These are phyloP conservation scores for Melanotaenia nigrans DNA, from an alignment of 2,797 vertebrate genomes.

Conservation along the genomic window DNA sequence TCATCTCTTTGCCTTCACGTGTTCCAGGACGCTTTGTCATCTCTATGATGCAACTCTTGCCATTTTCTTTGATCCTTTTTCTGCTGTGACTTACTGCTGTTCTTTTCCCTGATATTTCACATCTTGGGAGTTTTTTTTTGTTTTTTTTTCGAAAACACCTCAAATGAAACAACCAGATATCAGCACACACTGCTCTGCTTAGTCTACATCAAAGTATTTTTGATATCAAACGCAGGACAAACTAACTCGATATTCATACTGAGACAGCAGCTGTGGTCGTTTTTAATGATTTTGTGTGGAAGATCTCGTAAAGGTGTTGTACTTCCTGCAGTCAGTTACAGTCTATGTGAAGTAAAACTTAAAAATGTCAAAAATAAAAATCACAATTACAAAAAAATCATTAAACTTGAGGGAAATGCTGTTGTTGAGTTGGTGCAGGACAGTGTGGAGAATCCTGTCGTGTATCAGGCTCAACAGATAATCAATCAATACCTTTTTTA, in stretches of 20 bases:
- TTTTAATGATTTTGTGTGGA: neutral
- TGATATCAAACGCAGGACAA: neutral
- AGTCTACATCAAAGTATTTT: slow-evolving; percentile 5
- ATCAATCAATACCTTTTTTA: slow-evolving; percentile 50
- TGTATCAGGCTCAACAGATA: slow-evolving; percentile 25
- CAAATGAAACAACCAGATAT: neutral
- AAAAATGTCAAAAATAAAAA: slow-evolving; percentile 5
- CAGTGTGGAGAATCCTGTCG: too few relatives aligned
- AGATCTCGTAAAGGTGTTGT: neutral
- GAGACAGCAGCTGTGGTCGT: slow-evolving; percentile 10
- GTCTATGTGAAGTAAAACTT: slow-evolving; percentile 18
- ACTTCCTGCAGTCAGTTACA: neutral
- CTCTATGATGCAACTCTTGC: slow-evolving; percentile 13
- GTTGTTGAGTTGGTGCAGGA: slow-evolving; percentile 1
- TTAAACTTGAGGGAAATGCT: slow-evolving; percentile 21
- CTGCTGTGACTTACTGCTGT: slow-evolving; percentile 50
- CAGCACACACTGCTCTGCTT: slow-evolving; percentile 1
- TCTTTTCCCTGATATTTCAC: slow-evolving; percentile 22
- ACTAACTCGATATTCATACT: neutral
- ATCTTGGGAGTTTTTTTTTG: too few relatives aligned
- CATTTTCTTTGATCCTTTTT: neutral
- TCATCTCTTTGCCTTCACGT: slow-evolving; percentile 15
- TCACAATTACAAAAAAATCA: slow-evolving; percentile 5
- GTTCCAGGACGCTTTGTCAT: slow-evolving; percentile 28
- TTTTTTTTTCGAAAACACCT: neutral